These are phyloP conservation scores for Drosophila tropicalis DNA, from an alignment of 1,140 invertebrate genomes.

Conservation along the genomic window DNA sequence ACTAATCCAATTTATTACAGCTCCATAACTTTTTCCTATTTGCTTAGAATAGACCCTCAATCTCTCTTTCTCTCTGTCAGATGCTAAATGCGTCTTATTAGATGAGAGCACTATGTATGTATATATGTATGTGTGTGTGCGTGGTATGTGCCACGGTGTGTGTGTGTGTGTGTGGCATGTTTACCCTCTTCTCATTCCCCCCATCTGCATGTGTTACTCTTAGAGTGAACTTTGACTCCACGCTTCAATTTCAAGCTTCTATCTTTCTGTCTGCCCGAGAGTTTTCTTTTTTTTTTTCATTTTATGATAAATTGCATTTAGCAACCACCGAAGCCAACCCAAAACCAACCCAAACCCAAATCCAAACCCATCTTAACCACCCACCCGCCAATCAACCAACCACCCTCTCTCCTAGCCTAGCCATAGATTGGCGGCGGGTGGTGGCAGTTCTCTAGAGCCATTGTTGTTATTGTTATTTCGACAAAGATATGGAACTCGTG, in stretches of 20 bases:
- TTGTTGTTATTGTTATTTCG: conserved; percentile 60
- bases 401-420: conserved; percentile 55
- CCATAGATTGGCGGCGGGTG: neutral
- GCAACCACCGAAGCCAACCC: conserved; percentile 65
- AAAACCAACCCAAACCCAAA: conserved; percentile 33
- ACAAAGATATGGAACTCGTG: conserved; percentile 50
- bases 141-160: conserved; percentile 15
- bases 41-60: conserved; percentile 46
- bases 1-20: conserved; percentile 83
- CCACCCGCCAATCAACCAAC: conserved; percentile 35
- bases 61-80: conserved; percentile 45
- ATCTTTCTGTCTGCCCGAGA: conserved; percentile 40
- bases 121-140: neutral
- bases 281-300: conserved; percentile 29
- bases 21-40: conserved; percentile 82
- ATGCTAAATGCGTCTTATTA: conserved; percentile 81
- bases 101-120: conserved; percentile 52
- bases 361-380: conserved; percentile 30
- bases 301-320: conserved; percentile 82
- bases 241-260: conserved; percentile 78
- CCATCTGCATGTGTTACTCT: conserved; percentile 20
- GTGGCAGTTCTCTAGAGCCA: conserved; percentile 35
- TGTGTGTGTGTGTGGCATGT: conserved; percentile 64
- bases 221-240: conserved; percentile 63
- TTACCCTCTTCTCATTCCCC: conserved; percentile 53